Evolutionary conservation across 2,888 invertebrate species (phyloP).

Genomic region (Caenorhabditis imperialis): DNA sequence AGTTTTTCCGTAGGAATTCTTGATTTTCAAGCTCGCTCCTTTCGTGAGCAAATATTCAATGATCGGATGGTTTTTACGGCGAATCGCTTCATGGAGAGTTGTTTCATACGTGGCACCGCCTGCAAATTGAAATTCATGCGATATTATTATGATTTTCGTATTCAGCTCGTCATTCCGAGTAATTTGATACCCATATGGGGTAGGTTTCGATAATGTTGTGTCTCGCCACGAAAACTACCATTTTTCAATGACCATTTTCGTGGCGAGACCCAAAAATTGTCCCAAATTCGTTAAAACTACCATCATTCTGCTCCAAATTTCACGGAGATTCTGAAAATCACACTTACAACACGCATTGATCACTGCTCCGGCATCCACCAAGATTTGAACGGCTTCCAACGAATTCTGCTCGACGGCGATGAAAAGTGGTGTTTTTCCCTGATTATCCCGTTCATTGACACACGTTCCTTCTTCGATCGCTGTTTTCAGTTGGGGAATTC

Average conservation of each 20-base stretch:
- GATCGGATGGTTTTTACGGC: conserved; percentile 30
- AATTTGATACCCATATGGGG: too few relatives aligned
- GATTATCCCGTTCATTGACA: conserved; percentile 53
- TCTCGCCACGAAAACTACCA: neutral
- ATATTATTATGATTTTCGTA: neutral
- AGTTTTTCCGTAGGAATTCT: conserved; percentile 34
- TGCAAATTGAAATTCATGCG: conserved; percentile 7
- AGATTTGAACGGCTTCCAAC: conserved; percentile 44
- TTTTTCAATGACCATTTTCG: neutral
- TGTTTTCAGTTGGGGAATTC: conserved; percentile 40
- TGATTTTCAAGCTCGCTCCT: conserved; percentile 54
- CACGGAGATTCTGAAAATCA: neutral
- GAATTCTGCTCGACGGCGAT: conserved; percentile 47
- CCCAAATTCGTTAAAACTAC: neutral
- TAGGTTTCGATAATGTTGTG: too few relatives aligned
- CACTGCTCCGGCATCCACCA: conserved; percentile 58
- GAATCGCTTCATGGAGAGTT: conserved; percentile 56
- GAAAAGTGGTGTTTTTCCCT: conserved; percentile 52
- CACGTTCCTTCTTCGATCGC: conserved; percentile 55
- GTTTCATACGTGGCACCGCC: conserved; percentile 50
- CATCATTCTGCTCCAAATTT: neutral
- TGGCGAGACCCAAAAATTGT: neutral
- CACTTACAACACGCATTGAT: conserved; percentile 60
- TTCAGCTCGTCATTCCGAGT: too few relatives aligned
- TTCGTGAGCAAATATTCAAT: conserved; percentile 57